Conservation (phyloP, 2,797 vertebrate species). For the Hoplostethus atlanticus region DNA sequence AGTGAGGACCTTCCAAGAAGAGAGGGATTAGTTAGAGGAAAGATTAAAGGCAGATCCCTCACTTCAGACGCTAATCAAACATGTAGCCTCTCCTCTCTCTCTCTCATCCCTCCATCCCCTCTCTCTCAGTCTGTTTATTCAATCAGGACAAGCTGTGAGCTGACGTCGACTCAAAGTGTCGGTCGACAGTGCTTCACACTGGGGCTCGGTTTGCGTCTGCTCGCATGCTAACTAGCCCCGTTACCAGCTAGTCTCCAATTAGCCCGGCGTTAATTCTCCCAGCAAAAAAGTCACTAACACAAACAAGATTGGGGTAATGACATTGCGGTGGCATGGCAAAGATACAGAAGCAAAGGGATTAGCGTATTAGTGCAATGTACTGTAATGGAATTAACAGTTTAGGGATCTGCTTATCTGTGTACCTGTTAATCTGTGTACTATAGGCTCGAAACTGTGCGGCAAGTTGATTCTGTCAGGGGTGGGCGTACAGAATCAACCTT, state of each 20-base stretch:
- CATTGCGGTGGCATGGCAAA: background rate
- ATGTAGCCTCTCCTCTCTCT: constrained; percentile 62
- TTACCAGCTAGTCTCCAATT: constrained; percentile 26
- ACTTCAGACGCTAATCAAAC: constrained; percentile 79
- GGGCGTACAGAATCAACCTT: background rate
- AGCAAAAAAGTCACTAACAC: constrained; percentile 6
- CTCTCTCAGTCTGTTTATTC: constrained; percentile 56
- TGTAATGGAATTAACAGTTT: constrained; percentile 36
- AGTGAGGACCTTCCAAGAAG: constrained; percentile 66
- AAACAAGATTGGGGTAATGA: constrained; percentile 6
- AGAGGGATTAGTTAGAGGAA: constrained; percentile 71
- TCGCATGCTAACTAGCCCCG: constrained; percentile 49
- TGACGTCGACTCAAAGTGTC: constrained; percentile 49
- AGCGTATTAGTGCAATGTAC: constrained; percentile 20
- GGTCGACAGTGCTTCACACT: constrained; percentile 35
- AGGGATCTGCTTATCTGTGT: constrained; percentile 32
- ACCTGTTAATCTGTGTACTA: constrained; percentile 26
- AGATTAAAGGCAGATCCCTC: constrained; percentile 72
- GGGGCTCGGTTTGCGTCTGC: constrained; percentile 25
- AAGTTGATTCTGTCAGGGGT: constrained; percentile 11
- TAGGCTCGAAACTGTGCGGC: background rate
- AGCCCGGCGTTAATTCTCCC: constrained; percentile 14
- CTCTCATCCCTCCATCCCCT: constrained; percentile 49
- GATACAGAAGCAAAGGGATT: constrained; percentile 25
- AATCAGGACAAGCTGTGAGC: constrained; percentile 58